A percentile compares a stretch with the other conserved stretches of the same genome.
These are phyloP conservation scores for Monopterus albus DNA, from an alignment of 2,113 vertebrate genomes.

Conservation along the genomic window DNA sequence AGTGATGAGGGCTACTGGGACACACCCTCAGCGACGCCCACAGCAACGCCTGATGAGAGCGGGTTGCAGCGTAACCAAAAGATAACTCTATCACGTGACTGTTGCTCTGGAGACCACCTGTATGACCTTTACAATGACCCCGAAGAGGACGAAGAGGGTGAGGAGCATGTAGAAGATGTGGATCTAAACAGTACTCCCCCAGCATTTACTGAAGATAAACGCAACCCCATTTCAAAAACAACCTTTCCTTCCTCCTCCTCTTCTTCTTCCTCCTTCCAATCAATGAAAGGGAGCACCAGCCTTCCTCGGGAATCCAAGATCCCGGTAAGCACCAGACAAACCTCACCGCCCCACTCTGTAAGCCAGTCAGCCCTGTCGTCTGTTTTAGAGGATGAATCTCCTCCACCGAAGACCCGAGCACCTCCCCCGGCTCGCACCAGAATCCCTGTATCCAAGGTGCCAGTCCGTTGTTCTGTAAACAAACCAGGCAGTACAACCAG, in stretches of 20 bases:
- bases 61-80: conserved; percentile 79
- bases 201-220: conserved; percentile 83
- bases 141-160: conserved; percentile 74
- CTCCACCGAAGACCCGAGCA: conserved; percentile 85
- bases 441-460: conserved; percentile 96
- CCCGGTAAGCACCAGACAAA: conserved; percentile 88
- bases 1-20: conserved; percentile 98
- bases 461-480: conserved; percentile 90
- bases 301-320: conserved; percentile 94
- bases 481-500: conserved; percentile 81
- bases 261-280: conserved; percentile 81
- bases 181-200: conserved; percentile 80
- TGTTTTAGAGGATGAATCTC: conserved; percentile 80
- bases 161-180: conserved; percentile 73
- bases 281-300: conserved; percentile 89
- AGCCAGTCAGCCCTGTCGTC: conserved; percentile 85
- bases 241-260: conserved; percentile 75
- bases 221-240: conserved; percentile 81
- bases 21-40: conserved; percentile 90
- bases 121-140: conserved; percentile 88
- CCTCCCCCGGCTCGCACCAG: conserved; percentile 91
- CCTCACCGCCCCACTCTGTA: conserved; percentile 84
- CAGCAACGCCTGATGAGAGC: conserved; percentile 90
- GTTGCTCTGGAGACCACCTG: conserved; percentile 93
- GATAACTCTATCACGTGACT: conserved; percentile 85